These are phyloP conservation scores for Nemurella pictetii DNA, from an alignment of 2,888 invertebrate species.

Conservation along the genomic window DNA sequence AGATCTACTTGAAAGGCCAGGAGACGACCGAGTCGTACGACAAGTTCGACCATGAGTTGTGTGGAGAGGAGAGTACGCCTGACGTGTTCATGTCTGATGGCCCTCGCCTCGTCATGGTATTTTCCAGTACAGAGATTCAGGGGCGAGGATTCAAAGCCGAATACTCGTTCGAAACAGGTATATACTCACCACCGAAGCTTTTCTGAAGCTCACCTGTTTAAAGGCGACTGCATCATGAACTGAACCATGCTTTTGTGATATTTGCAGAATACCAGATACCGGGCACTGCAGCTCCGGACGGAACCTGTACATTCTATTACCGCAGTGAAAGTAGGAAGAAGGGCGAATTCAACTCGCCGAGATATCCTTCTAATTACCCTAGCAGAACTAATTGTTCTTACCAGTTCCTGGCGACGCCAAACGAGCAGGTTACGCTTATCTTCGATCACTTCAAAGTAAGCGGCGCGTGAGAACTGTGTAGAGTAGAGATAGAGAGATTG, in stretches of 20 bases:
- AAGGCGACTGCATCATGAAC: constrained; percentile 32
- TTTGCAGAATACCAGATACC: constrained; percentile 88
- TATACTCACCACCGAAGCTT: background rate
- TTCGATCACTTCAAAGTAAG: constrained; percentile 84
- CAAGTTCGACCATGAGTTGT: constrained; percentile 90
- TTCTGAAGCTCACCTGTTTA: background rate
- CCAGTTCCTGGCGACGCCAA: constrained; percentile 81
- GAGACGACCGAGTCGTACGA: constrained; percentile 91
- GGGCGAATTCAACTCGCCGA: constrained; percentile 93
- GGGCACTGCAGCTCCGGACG: constrained; percentile 90
- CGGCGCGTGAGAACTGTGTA: too few relatives aligned
- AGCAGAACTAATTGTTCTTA: constrained; percentile 94
- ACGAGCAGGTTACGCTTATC: constrained; percentile 87
- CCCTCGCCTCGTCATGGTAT: constrained; percentile 90
- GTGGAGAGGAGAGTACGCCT: constrained; percentile 79
- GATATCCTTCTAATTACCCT: constrained; percentile 96
- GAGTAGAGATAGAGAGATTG: too few relatives aligned
- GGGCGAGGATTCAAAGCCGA: constrained; percentile 90
- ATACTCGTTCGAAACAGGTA: constrained; percentile 83
- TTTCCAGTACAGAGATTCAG: constrained; percentile 89
- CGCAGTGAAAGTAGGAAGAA: constrained; percentile 82
- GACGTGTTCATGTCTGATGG: constrained; percentile 84
- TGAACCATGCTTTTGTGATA: constrained; percentile 51
- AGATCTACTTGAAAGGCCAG: constrained; percentile 88
- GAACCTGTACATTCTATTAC: constrained; percentile 90